phyloP scores from a whole-genome alignment of 2,888 invertebrate species.

The Vesta saturnalis region DNA sequence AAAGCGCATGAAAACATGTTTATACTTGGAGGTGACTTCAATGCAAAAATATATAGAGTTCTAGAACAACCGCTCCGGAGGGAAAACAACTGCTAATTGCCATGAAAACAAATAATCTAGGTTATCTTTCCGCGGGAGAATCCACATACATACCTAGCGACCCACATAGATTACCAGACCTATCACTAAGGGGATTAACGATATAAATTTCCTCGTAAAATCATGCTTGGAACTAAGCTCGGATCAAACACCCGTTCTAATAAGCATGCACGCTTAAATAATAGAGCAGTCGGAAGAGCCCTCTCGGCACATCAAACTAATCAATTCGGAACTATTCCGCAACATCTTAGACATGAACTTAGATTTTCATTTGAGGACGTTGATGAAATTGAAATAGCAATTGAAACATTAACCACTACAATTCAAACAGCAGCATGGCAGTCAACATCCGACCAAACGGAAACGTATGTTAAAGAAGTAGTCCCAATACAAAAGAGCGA shows the following conservation, averaged over 20 bases:
- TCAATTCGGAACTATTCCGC: not conserved
- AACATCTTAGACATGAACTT: not conserved
- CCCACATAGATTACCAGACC: too few relatives aligned
- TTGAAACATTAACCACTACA: not conserved
- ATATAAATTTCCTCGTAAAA: too few relatives aligned
- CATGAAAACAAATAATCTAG: not conserved
- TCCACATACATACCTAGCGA: too few relatives aligned
- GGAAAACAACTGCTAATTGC: too few relatives aligned
- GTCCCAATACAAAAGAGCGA: not conserved
- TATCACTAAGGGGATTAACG: too few relatives aligned
- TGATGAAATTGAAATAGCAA: not conserved
- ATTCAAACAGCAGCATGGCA: not conserved
- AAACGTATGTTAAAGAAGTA: not conserved
- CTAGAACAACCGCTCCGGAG: not conserved
- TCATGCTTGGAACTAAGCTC: too few relatives aligned
- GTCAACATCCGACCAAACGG: too few relatives aligned
- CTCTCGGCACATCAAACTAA: not conserved
- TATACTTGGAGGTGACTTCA: too few relatives aligned
- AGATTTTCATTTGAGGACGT: not conserved
- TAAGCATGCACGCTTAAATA: not conserved
- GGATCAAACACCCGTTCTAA: not conserved
- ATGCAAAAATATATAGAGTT: too few relatives aligned
- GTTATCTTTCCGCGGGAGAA: not conserved
- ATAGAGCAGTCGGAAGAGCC: not conserved
- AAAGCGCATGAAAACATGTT: too few relatives aligned